Evolutionary conservation across 1,140 invertebrate species (phyloP).

Genomic region (Armadillidium nasatum): DNA sequence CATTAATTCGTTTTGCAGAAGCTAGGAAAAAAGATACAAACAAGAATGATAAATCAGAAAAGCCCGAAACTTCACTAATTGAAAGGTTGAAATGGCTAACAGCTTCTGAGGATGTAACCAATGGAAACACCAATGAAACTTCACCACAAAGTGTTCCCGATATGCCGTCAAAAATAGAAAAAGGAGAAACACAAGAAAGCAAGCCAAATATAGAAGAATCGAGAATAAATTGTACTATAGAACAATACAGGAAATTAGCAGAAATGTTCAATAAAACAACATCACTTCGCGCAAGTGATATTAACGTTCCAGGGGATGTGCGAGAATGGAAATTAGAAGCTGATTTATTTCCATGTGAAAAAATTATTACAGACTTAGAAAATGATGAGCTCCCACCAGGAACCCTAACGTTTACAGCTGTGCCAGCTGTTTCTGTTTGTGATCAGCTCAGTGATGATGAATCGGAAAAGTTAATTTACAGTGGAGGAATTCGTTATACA

Average conservation of each 20-base stretch:
- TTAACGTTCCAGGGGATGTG: slow-evolving; percentile 45
- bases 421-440: slow-evolving; percentile 36
- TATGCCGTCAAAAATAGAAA: not conserved
- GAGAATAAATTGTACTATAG: slow-evolving; percentile 33
- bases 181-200: not conserved
- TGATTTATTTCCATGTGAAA: no score
- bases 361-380: slow-evolving; percentile 32
- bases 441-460: slow-evolving; percentile 36
- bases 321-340: slow-evolving; percentile 42
- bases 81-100: slow-evolving; percentile 42
- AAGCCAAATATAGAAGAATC: slow-evolving; percentile 30
- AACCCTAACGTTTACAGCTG: slow-evolving; percentile 33
- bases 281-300: slow-evolving; percentile 28
- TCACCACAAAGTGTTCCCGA: slow-evolving; percentile 16
- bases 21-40: slow-evolving; percentile 43
- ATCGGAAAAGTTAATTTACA: slow-evolving; percentile 42
- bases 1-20: slow-evolving; percentile 58
- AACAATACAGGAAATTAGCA: slow-evolving; percentile 38
- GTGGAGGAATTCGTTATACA: slow-evolving; percentile 41
- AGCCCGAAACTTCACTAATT: slow-evolving; percentile 34
- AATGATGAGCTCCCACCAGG: slow-evolving; percentile 28
- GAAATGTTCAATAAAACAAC: slow-evolving; percentile 43
- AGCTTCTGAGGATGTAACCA: slow-evolving; percentile 39
- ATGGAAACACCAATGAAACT: slow-evolving; percentile 37
- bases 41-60: slow-evolving; percentile 42